phyloP scores from a whole-genome alignment of 2,113 vertebrate genomes.

The Pterophyllum scalare region DNA sequence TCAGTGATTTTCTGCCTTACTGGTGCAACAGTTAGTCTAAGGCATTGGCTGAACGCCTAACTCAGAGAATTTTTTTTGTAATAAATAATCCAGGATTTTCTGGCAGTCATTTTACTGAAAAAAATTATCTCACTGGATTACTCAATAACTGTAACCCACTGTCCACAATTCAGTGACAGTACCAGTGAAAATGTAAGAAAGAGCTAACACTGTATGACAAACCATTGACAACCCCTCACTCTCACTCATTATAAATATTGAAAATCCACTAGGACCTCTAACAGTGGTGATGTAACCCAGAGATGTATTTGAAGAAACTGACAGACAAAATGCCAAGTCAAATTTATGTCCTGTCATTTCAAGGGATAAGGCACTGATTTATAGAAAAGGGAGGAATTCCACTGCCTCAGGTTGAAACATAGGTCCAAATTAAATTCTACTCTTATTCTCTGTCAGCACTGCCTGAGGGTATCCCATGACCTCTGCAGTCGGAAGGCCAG shows the following conservation, averaged over 20 bases:
- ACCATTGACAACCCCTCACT: constrained; percentile 24
- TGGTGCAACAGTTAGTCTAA: not conserved
- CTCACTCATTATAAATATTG: not conserved
- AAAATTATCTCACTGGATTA: constrained; percentile 3
- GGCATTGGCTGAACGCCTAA: not conserved
- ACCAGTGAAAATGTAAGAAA: not conserved
- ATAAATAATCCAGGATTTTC: not conserved
- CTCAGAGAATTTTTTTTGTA: not conserved
- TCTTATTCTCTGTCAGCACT: constrained; percentile 36
- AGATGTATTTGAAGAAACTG: constrained; percentile 29
- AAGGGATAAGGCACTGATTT: constrained; percentile 44
- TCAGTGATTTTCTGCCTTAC: not conserved
- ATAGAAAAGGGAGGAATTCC: constrained; percentile 48
- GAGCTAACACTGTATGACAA: constrained; percentile 15
- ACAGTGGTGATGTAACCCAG: constrained; percentile 24
- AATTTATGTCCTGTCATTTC: constrained; percentile 19
- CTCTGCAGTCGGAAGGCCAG: constrained; percentile 49
- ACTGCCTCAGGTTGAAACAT: constrained; percentile 50
- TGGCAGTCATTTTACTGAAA: not conserved
- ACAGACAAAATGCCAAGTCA: constrained; percentile 36
- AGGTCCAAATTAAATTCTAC: constrained; percentile 63
- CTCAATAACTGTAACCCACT: not conserved
- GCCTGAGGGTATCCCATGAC: constrained; percentile 55
- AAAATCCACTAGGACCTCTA: constrained; percentile 7
- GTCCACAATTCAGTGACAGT: not conserved